A percentile compares a stretch with the other conserved stretches of the same genome.
Evolutionary conservation across 2,888 invertebrate species (phyloP).

Genomic region (Deroplatys truncata): DNA sequence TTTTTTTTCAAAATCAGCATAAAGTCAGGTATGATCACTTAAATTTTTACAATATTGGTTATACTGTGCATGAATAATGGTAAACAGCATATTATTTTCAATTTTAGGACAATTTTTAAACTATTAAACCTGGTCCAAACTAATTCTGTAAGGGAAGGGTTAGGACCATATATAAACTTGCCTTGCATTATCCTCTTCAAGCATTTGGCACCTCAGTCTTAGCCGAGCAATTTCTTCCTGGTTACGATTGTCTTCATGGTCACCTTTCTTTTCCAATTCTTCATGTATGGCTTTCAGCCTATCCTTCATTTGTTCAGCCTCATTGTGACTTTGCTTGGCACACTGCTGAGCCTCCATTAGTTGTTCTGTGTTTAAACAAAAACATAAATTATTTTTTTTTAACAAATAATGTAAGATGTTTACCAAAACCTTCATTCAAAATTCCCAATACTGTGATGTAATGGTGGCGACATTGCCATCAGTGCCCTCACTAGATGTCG

Average conservation of each 20-base stretch:
- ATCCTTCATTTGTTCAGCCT: slow-evolving; percentile 49
- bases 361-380: slow-evolving; percentile 21
- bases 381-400: neutral
- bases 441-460: too few relatives aligned
- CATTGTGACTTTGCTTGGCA: slow-evolving; percentile 48
- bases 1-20: too few relatives aligned
- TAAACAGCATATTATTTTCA: too few relatives aligned
- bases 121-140: too few relatives aligned
- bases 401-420: neutral
- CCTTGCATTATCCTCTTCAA: slow-evolving; percentile 15
- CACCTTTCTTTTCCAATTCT: slow-evolving; percentile 38
- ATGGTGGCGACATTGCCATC: too few relatives aligned
- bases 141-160: too few relatives aligned
- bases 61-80: too few relatives aligned
- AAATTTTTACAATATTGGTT: too few relatives aligned
- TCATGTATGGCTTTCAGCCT: slow-evolving; percentile 36
- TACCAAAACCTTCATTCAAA: too few relatives aligned
- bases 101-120: too few relatives aligned
- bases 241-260: slow-evolving; percentile 3
- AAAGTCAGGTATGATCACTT: too few relatives aligned
- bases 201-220: neutral
- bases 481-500: too few relatives aligned
- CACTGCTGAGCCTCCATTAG: slow-evolving; percentile 42
- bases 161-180: neutral
- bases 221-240: neutral